Evolutionary conservation across 2,113 vertebrate genomes (phyloP).

Genomic region (Charadrius vociferus): DNA sequence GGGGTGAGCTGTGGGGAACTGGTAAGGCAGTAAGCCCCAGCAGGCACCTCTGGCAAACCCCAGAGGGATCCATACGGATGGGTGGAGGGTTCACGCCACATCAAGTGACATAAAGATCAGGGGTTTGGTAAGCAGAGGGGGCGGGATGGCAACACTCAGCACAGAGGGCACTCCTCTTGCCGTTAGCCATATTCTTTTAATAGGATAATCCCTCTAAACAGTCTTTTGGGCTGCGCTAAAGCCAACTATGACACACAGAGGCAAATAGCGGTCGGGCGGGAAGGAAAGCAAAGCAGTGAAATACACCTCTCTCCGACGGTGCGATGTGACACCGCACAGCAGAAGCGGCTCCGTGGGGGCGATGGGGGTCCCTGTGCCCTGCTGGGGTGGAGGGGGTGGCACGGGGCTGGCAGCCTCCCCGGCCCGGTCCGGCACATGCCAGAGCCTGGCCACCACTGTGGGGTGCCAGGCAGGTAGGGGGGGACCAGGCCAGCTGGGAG

Average conservation of each 20-base stretch:
- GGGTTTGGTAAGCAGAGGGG: background rate
- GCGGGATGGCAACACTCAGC: background rate
- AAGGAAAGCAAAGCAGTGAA: background rate
- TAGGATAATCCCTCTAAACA: no score
- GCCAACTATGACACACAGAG: background rate
- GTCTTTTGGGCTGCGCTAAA: background rate
- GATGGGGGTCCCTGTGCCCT: background rate
- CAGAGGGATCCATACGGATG: background rate
- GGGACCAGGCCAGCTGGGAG: background rate
- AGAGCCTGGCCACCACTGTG: rapidly evolving
- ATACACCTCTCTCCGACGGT: background rate
- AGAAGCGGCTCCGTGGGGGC: background rate
- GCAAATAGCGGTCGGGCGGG: rapidly evolving
- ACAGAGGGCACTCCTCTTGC: background rate
- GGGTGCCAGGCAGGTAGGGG: background rate
- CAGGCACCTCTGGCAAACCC: background rate
- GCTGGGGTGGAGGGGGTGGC: background rate
- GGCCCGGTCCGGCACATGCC: no score
- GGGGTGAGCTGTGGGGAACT: background rate
- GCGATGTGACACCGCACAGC: background rate
- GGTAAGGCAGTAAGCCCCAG: background rate
- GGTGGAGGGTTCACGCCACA: background rate
- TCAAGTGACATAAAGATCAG: background rate
- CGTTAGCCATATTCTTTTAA: background rate
- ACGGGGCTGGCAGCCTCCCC: background rate